These are phyloP conservation scores for Polydrusus tereticollis DNA, from an alignment of 2,888 invertebrate species.

Conservation along the genomic window DNA sequence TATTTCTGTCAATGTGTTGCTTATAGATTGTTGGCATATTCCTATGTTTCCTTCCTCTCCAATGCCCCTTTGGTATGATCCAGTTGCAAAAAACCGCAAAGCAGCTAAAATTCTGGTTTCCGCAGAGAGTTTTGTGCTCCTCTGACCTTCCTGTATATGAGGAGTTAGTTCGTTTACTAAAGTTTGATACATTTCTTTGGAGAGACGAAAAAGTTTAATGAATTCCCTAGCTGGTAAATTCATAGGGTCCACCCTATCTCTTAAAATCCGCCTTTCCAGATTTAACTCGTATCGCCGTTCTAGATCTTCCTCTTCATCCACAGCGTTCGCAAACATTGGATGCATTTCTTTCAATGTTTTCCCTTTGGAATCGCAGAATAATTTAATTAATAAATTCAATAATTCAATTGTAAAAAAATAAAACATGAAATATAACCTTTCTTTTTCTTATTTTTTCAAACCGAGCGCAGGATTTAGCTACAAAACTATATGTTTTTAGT, in stretches of 20 bases:
- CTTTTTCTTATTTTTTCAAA: not conserved
- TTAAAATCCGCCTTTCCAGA: conserved; percentile 11
- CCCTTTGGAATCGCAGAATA: not conserved
- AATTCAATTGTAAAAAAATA: not conserved
- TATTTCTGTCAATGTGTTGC: conserved; percentile 10
- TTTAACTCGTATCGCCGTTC: conserved; percentile 3
- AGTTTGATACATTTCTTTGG: not conserved
- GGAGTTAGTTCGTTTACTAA: not conserved
- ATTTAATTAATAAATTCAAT: not conserved
- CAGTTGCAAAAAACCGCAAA: conserved; percentile 24
- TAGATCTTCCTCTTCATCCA: not conserved
- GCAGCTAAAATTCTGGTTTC: conserved; percentile 18
- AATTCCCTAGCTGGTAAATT: conserved; percentile 13
- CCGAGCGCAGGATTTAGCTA: not conserved
- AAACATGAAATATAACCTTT: not conserved
- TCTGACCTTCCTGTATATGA: not conserved
- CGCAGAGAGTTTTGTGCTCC: not conserved
- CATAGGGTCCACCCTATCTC: not conserved
- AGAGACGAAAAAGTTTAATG: not conserved
- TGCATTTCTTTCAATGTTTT: conserved; percentile 6
- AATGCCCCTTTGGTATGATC: conserved; percentile 29
- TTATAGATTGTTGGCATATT: conserved; percentile 9
- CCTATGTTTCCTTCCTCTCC: conserved; percentile 24
- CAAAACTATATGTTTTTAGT: not conserved
- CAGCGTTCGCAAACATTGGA: not conserved